Percentiles rank a stretch among this genome's conserved stretches.
Conservation (phyloP, 2,888 invertebrate genomes). For the Lapara coniferarum region DNA sequence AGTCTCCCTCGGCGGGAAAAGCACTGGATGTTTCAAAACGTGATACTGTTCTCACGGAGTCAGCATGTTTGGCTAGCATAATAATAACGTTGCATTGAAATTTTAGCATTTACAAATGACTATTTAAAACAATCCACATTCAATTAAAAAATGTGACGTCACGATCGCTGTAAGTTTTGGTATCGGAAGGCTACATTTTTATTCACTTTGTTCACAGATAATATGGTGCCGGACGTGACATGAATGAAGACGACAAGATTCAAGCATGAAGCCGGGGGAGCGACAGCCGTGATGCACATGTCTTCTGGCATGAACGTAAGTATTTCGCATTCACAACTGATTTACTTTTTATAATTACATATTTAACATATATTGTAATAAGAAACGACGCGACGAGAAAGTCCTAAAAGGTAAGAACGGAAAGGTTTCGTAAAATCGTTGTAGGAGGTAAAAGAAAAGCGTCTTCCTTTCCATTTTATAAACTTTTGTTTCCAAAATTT, state of each 20-base stretch:
- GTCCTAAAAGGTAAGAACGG: no score
- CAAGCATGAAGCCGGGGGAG: background rate
- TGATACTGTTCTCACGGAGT: no score
- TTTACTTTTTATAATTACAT: background rate
- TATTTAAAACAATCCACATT: background rate
- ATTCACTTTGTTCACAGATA: slow-evolving; percentile 17
- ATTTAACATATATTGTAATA: background rate
- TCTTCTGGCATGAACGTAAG: slow-evolving; percentile 7
- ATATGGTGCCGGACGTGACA: background rate
- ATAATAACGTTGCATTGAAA: no score
- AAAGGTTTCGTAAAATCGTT: no score
- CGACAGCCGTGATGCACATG: no score
- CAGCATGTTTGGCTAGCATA: no score
- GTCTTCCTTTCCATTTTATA: no score
- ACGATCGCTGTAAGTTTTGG: background rate
- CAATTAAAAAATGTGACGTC: background rate
- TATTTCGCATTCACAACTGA: background rate
- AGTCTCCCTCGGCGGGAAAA: background rate
- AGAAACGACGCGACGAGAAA: no score
- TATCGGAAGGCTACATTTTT: background rate
- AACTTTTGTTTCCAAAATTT: no score
- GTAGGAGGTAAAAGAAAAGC: no score
- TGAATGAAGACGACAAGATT: background rate
- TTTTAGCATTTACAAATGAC: background rate
- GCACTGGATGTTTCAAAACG: no score